Conservation (phyloP, 2,797 vertebrate genomes). For the Cyclura pinguis region DNA sequence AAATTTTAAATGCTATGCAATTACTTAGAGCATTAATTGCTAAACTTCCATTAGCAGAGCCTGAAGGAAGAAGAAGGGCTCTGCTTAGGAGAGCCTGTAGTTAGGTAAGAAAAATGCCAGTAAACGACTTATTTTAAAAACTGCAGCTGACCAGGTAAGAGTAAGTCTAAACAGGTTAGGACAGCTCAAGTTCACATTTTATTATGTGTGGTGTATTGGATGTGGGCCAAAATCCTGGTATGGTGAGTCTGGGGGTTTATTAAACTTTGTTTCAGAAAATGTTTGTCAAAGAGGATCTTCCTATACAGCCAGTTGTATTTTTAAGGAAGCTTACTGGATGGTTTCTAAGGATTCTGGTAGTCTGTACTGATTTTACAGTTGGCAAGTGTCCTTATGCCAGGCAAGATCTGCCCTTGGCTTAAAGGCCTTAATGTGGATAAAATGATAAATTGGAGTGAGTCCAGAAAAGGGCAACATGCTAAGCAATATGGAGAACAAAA, state of each 20-base stretch:
- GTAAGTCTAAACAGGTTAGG: slow-evolving; percentile 42
- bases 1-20: slow-evolving; percentile 77
- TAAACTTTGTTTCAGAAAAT: not conserved
- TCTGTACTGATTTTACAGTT: too few relatives aligned
- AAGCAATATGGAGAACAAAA: too few relatives aligned
- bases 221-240: not conserved
- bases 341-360: not conserved
- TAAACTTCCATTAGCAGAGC: slow-evolving; percentile 71
- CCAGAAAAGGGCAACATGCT: too few relatives aligned
- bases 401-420: not conserved
- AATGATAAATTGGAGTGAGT: not conserved
- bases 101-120: slow-evolving; percentile 52
- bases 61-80: slow-evolving; percentile 57
- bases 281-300: not conserved
- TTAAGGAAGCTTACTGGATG: not conserved
- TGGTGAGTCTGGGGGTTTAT: not conserved
- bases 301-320: too few relatives aligned
- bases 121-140: slow-evolving; percentile 62
- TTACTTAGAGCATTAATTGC: slow-evolving; percentile 79
- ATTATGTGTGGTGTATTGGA: fast-evolving
- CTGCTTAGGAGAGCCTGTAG: slow-evolving; percentile 52
- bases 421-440: not conserved
- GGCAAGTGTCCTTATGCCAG: too few relatives aligned
- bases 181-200: not conserved
- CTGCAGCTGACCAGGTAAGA: not conserved